Base-by-base conservation (phyloP, 2,888 invertebrate species). In the Drosophila acutilabella region DNA sequence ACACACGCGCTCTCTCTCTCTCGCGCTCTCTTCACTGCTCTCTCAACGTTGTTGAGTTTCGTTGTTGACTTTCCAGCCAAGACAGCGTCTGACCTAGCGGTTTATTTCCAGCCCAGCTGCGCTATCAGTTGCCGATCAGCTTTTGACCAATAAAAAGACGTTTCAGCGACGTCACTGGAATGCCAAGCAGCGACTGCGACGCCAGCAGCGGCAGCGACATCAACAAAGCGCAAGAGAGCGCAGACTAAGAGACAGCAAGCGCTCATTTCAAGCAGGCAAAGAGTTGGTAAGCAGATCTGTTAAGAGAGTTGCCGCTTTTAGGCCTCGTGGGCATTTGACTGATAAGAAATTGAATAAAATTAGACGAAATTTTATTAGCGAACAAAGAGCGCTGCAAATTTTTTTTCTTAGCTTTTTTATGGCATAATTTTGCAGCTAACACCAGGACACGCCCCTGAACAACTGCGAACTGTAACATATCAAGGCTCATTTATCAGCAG, bases 81-180 rank as follows among this genome's bases (percentile, higher is more conserved):
- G 47, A 30, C 30, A 30, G 30, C 60, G 71, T 23, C 79, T 72
- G 73, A 78, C 80, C 86, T 91, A 90, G 83, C 90, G 90, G 90
- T 90, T 90, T 44, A 73, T 79, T 91, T 91, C 90, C 90, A 88
- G 68, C 56, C 38, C 64, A 77, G 88, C 88, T 88, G 83, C 75
- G 79, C 80, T 88, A 89, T 83, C 80, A 81, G 85, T 85, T 87
- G 89, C 81, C 81, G 88, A 86, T 86, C 83, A 82, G 74, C 74
- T 79, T 87, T 90, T 85, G 87, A 80, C 90, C 90, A 90, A 90
- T 90, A 90, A 90, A 90, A 90, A 90, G 73, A 74, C 74, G 80
- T 61, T 76, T 72, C 38, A 64, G 44, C 66, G 68, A 68, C 70
- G 80, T 62, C 79, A 40, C 88, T 86, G 81, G 84, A 81, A 87